Evolutionary conservation across 2,113 vertebrate species (phyloP).

Genomic region (Dolichallabes microphthalmus): DNA sequence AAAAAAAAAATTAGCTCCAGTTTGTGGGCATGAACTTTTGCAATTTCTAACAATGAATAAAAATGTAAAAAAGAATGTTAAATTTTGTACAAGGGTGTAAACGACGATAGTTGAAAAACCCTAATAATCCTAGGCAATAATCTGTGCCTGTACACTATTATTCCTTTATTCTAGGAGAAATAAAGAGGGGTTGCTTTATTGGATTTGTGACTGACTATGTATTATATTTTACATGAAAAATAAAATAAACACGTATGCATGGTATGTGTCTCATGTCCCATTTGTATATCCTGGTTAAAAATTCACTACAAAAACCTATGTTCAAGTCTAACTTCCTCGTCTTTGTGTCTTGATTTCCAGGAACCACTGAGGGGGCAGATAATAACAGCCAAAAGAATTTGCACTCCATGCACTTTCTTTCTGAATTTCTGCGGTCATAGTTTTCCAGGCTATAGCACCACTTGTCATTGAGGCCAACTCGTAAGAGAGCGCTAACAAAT

Average conservation of each 20-base stretch:
- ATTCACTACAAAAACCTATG: background rate
- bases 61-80: background rate
- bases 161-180: no score
- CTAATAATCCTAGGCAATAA: background rate
- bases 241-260: background rate
- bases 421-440: background rate
- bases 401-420: conserved; percentile 14
- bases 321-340: background rate
- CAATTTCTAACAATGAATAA: background rate
- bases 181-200: no score
- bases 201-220: no score
- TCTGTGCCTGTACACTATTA: no score
- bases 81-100: background rate
- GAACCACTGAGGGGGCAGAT: background rate
- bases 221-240: background rate
- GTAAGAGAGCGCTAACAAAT: background rate
- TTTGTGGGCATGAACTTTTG: background rate
- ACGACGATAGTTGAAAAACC: background rate
- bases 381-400: background rate
- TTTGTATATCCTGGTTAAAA: background rate
- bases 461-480: background rate
- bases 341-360: conserved; percentile 14
- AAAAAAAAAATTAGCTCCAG: background rate
- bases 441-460: background rate
- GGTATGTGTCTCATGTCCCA: background rate